Base-by-base conservation (phyloP, 1,140 invertebrate species). In the Microplitis demolitor region DNA sequence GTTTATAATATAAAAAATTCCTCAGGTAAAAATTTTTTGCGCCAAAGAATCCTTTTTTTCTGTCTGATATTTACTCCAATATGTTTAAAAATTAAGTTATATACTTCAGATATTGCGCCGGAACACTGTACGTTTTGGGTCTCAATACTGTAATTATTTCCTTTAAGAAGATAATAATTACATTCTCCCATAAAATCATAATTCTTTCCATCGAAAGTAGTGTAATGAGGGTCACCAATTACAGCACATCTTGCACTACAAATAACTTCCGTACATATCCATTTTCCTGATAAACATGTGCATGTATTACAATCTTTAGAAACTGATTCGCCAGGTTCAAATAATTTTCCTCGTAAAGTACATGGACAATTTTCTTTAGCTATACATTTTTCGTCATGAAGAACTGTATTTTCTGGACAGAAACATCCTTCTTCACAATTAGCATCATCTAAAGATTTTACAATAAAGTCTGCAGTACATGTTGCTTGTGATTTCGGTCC, bases 141-240 rank as follows among this genome's bases (percentile, higher is more conserved):
- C 79, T 95, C 92, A 31, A 97, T 89, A 0, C 90, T 91, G 75
- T 93, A 90, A 76, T 93, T 90, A 0, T 88, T 78, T 0, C 88
- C 88, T 76, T 93, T 91, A 1, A 96, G 85, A 54, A 97, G 82
- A 79, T 94, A 93, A 80, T 97, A 97, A 0, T 91, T 91, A 84
- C 96, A 97, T 73, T 93, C 92, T 6, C 95, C 95, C 93, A 96
- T 96, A 82, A 96, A 97, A 83, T 96, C 92, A 82, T 91, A 97
- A 8, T 89, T 89, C 69, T 90, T 91, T 0, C 95, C 95, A 84
- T 97, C 96, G 80, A 97, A 97, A 0, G 95, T 97, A 31, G 90
- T 90, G 84, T 96, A 97, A 86, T 97, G 96, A 3, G 96, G 95
- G 87, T 97, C 95, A 0, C 96, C 96, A 16, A 95, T 88, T 0